phyloP scores from a whole-genome alignment of 2,888 invertebrate species.

The Drosophila subsilvestris region DNA sequence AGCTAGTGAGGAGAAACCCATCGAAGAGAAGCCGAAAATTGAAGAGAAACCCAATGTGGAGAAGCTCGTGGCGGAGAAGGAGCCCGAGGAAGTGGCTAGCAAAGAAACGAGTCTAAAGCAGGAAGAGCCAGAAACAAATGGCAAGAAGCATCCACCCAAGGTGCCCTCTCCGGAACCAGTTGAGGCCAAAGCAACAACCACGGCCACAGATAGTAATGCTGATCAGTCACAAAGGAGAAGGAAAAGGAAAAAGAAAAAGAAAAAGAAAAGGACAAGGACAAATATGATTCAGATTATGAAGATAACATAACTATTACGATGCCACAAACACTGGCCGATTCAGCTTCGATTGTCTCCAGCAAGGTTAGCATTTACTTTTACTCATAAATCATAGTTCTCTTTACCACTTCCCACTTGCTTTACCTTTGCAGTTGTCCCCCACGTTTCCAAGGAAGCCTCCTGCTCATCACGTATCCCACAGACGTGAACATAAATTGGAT shows the following conservation, averaged over 20 bases:
- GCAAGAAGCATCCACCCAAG: slow-evolving; percentile 18
- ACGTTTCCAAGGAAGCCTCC: slow-evolving; percentile 34
- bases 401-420: background rate
- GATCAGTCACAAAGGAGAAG: slow-evolving; percentile 29
- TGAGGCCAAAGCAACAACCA: slow-evolving; percentile 2
- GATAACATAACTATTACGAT: slow-evolving; percentile 87
- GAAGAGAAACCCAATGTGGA: slow-evolving; percentile 25
- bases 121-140: slow-evolving; percentile 29
- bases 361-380: slow-evolving; percentile 40
- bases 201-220: slow-evolving; percentile 15
- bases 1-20: slow-evolving; percentile 17
- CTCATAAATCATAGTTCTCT: no score
- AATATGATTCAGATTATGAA: slow-evolving; percentile 85
- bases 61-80: slow-evolving; percentile 13
- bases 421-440: slow-evolving; percentile 44
- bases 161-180: slow-evolving; percentile 21
- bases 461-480: slow-evolving; percentile 39
- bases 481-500: slow-evolving; percentile 51
- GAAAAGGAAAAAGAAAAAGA: background rate
- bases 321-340: slow-evolving; percentile 82
- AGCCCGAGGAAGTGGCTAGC: slow-evolving; percentile 7
- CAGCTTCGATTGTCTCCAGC: slow-evolving; percentile 16
- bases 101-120: slow-evolving; percentile 8
- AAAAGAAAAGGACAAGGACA: slow-evolving; percentile 61
- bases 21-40: slow-evolving; percentile 10